Evolutionary conservation across 2,113 vertebrate genomes (phyloP).

Genomic region (Dromaius novaehollandiae): DNA sequence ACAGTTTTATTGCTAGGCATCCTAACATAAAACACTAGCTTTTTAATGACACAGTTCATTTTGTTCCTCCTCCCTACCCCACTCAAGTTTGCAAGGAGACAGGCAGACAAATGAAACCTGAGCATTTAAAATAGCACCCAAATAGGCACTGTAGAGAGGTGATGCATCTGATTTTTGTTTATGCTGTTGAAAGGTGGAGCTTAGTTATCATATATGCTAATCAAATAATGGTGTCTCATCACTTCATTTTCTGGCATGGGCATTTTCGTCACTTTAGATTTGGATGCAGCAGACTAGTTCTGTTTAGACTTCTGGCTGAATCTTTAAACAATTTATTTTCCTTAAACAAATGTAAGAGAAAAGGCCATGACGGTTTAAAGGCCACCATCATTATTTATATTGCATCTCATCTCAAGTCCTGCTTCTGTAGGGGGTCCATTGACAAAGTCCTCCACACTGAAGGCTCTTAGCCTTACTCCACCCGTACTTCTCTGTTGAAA

Average conservation of each 20-base stretch:
- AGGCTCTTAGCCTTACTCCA: not conserved
- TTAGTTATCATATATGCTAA: not conserved
- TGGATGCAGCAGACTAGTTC: not conserved
- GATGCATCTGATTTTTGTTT: not conserved
- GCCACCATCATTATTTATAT: not conserved
- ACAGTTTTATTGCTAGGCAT: not conserved
- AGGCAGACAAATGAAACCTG: not conserved
- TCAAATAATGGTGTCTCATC: not conserved
- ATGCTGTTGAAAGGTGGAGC: not conserved
- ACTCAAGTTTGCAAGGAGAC: not conserved
- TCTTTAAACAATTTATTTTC: not conserved
- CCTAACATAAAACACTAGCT: no score
- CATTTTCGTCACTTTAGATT: not conserved
- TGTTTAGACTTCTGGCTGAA: not conserved
- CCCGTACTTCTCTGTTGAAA: not conserved
- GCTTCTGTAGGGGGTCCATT: not conserved
- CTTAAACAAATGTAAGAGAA: not conserved
- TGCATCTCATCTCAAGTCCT: not conserved
- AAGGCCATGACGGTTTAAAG: not conserved
- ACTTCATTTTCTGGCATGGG: not conserved
- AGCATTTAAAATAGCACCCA: not conserved
- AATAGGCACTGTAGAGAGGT: fast-evolving
- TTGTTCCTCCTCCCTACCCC: not conserved
- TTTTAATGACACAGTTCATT: not conserved
- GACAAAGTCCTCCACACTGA: not conserved